These are phyloP conservation scores for Meda fulgida DNA, from an alignment of 2,797 vertebrate genomes.

Conservation along the genomic window DNA sequence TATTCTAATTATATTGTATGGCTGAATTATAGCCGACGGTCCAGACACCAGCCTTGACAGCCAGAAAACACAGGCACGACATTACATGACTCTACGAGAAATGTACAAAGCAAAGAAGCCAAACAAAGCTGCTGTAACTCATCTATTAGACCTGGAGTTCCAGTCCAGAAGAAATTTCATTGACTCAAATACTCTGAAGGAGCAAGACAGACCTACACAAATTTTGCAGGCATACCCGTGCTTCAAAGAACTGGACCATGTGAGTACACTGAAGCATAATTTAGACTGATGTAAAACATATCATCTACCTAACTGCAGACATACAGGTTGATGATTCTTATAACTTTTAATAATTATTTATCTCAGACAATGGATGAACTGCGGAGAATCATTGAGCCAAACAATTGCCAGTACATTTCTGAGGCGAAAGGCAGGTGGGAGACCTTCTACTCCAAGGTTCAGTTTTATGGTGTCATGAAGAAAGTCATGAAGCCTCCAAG, in stretches of 20 bases:
- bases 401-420: conserved; percentile 17
- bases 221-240: conserved; percentile 15
- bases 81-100: conserved; percentile 61
- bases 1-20: not conserved
- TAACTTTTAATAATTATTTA: not conserved
- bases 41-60: conserved; percentile 54
- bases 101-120: conserved; percentile 57
- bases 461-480: conserved; percentile 55
- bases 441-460: conserved; percentile 44
- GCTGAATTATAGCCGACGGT: conserved; percentile 6
- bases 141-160: conserved; percentile 41
- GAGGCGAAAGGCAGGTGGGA: conserved; percentile 48
- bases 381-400: not conserved
- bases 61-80: conserved; percentile 55
- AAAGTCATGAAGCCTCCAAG: conserved; percentile 54
- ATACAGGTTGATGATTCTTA: not conserved
- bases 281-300: not conserved
- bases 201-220: conserved; percentile 29
- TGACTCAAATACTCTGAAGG: conserved; percentile 10
- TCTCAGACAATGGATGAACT: conserved; percentile 21
- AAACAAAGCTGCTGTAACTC: conserved; percentile 48
- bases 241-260: conserved; percentile 27
- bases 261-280: not conserved
- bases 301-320: not conserved
- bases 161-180: conserved; percentile 28